Percentiles rank a stretch among this genome's conserved stretches.
phyloP scores from a whole-genome alignment of 2,113 vertebrate genomes.

The Mus spicilegus region DNA sequence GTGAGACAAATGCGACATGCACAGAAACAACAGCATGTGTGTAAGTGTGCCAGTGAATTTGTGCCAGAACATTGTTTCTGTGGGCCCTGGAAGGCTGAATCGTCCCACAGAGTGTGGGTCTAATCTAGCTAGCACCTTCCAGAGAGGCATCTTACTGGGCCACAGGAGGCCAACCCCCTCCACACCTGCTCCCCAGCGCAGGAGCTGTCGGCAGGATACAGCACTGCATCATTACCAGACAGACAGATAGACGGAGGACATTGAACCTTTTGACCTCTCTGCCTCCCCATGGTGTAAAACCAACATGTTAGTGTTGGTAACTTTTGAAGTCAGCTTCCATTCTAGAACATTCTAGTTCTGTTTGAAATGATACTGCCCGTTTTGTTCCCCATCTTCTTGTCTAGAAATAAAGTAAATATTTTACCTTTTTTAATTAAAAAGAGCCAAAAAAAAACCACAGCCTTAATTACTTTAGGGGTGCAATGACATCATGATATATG shows the following conservation, averaged over 20 bases:
- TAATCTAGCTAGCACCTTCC: neutral
- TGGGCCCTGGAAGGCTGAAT: neutral
- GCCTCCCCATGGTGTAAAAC: neutral
- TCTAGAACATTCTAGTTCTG: neutral
- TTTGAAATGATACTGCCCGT: neutral
- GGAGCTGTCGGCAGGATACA: neutral
- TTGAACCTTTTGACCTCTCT: neutral
- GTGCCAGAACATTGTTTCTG: neutral
- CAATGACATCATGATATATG: neutral
- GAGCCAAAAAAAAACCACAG: neutral
- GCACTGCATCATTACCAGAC: neutral
- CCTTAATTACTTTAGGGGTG: neutral
- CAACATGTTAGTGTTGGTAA: neutral
- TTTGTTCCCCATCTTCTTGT: neutral
- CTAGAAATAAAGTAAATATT: constrained; percentile 20
- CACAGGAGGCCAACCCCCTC: neutral
- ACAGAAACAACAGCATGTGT: accelerated
- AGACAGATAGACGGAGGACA: neutral
- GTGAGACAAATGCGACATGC: neutral
- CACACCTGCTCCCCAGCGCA: neutral
- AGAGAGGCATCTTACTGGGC: neutral
- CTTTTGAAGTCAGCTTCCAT: neutral
- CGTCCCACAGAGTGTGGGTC: neutral
- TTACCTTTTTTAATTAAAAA: neutral
- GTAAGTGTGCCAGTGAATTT: neutral